Evolutionary conservation across 1,140 invertebrate species (phyloP), one percentile per base, ranked within the genome.

Genomic region (Spodoptera frugiperda): DNA sequence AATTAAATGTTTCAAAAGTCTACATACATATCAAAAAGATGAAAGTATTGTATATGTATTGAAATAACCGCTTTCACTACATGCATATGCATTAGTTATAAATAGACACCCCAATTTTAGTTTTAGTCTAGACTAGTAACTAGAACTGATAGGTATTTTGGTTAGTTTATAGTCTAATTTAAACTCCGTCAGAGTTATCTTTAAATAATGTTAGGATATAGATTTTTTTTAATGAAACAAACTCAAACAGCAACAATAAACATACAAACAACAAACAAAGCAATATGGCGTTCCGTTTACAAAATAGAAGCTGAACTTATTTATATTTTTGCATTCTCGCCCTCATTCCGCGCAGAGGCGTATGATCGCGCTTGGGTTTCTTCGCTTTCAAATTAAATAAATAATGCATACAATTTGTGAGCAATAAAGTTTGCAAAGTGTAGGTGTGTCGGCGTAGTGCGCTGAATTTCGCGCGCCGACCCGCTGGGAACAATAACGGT

Each of bases 301-400:
- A 59, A 8, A n/a, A 19, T 15, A 46, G 21, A 73, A 55, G 54
- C 79, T n/a, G 51, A 14, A 39, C 76, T 82, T 82, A 83, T 84
- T 84, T 86, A 86, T 80, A 85, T 76, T 82, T 75, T 81, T 84
- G 84, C 82, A 90, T 88, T 89, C 85, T 76, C 83, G 83, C 86
- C 86, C 85, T 90, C 85, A 87, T 91, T 90, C 82, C 86, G 81
- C 83, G 84, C 80, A 80, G 80, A 82, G 83, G 82, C 81, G 90
- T 87, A 91, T 91, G 87, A 91, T 89, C 86, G 85, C 83, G 84
- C 83, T 84, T 81, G 85, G 89, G 90, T 88, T 89, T 93, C 90
- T 93, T 91, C 89, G 90, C 91, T 91, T 92, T 93, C 91, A 93
- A 93, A 93, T 93, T 93, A 93, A 93, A 93, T 93, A 93, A 93